Conservation (phyloP, 2,113 vertebrate species). For the Porphyrio hochstetteri region DNA sequence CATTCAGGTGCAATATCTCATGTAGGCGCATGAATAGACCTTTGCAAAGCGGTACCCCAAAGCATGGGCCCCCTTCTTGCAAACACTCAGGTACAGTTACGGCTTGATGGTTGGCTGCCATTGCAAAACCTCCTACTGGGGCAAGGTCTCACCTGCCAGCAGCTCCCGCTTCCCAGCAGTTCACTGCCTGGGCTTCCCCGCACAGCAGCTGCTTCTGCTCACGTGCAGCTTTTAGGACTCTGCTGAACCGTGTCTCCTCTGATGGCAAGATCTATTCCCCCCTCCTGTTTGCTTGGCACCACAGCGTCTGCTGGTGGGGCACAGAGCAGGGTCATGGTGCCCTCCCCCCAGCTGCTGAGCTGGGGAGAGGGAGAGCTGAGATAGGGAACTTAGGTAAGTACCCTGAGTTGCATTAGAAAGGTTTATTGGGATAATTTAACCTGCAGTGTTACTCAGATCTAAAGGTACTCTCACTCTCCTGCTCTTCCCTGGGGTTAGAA, state of each 20-base stretch:
- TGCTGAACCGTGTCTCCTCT: not conserved
- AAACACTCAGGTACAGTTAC: not conserved
- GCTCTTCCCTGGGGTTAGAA: not conserved
- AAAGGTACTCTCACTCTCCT: not conserved
- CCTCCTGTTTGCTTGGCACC: not conserved
- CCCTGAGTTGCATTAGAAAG: not conserved
- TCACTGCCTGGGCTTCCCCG: not conserved
- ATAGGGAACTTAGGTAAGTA: not conserved
- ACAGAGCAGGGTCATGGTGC: not conserved
- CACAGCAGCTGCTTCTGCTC: not conserved
- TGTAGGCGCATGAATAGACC: not conserved
- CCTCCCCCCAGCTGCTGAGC: not conserved
- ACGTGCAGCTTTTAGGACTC: not conserved
- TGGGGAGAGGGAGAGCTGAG: not conserved
- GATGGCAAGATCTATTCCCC: not conserved
- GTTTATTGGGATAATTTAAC: not conserved
- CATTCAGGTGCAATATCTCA: not conserved
- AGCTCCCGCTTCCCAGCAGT: not conserved
- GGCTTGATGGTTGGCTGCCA: not conserved
- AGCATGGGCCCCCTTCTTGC: not conserved
- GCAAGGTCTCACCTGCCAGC: not conserved
- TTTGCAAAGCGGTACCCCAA: not conserved
- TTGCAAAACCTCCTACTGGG: not conserved
- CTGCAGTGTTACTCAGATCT: not conserved
- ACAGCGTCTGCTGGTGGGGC: accelerated